Conservation (phyloP, 1,140 invertebrate species). For the Bombus picipes region DNA sequence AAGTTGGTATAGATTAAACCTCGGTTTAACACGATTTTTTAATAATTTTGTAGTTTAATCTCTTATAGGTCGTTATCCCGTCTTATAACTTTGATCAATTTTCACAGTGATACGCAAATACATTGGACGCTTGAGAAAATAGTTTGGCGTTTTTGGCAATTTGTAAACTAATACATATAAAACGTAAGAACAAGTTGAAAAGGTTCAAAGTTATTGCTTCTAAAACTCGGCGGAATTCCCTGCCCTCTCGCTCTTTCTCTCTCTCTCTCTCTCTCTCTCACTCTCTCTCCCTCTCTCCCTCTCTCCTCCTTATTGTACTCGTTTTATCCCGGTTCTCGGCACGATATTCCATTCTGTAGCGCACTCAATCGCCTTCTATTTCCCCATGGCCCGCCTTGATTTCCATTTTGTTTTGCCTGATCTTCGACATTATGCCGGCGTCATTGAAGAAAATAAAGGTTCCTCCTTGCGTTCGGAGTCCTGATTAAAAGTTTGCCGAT, state of each 20-base stretch:
- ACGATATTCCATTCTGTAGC: slow-evolving; percentile 59
- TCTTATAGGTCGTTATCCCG: background rate
- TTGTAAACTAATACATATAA: slow-evolving; percentile 24
- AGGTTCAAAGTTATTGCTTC: slow-evolving; percentile 53
- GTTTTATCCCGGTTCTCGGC: slow-evolving; percentile 35
- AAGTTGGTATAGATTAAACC: background rate
- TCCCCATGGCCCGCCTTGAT: slow-evolving; percentile 39
- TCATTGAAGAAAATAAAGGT: slow-evolving; percentile 69
- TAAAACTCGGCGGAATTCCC: slow-evolving; percentile 35
- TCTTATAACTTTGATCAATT: slow-evolving; percentile 19
- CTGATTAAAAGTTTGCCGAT: slow-evolving; percentile 72
- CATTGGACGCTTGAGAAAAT: background rate
- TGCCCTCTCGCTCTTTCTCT: background rate
- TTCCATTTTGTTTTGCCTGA: slow-evolving; percentile 68
- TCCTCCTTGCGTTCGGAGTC: slow-evolving; percentile 29
- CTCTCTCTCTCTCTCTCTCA: background rate
- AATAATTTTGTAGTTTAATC: background rate
- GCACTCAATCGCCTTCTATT: slow-evolving; percentile 46
- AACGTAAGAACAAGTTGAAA: slow-evolving; percentile 38
- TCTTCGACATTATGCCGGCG: slow-evolving; percentile 61
- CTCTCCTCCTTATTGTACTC: slow-evolving; percentile 23
- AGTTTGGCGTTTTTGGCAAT: slow-evolving; percentile 3
- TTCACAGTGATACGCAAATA: background rate
- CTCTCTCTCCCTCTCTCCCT: background rate
- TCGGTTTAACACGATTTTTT: background rate